Evolutionary conservation across 1,140 invertebrate genomes (phyloP).

Genomic region (Chrysomallon squamiferum): DNA sequence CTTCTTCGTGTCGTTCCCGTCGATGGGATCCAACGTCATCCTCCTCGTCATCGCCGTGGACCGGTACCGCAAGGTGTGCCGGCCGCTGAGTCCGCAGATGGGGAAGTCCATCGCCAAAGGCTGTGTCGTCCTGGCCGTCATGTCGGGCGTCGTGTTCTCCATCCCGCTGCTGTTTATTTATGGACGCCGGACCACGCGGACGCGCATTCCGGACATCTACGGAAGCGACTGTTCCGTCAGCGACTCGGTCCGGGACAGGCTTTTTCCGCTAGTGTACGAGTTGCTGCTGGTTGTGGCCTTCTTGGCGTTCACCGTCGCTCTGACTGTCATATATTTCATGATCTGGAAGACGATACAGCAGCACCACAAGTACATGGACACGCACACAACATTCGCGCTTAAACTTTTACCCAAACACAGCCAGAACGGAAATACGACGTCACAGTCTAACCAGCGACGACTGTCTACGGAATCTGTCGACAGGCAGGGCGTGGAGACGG

Average conservation of each 20-base stretch:
- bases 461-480: too few relatives aligned
- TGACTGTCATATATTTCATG: background rate
- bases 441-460: too few relatives aligned
- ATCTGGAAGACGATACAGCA: background rate
- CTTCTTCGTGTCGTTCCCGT: background rate
- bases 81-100: background rate
- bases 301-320: background rate
- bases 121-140: background rate
- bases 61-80: conserved; percentile 9
- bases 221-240: conserved; percentile 1
- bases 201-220: background rate
- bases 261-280: background rate
- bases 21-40: conserved; percentile 21
- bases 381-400: background rate
- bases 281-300: background rate
- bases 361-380: background rate
- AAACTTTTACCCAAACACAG: too few relatives aligned
- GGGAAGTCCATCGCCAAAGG: background rate
- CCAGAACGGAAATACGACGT: too few relatives aligned
- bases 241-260: background rate
- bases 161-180: background rate
- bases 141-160: background rate
- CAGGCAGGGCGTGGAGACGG: too few relatives aligned
- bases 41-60: conserved; percentile 32
- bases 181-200: background rate